A percentile compares a stretch with the other conserved stretches of the same genome.
Evolutionary conservation across 2,797 vertebrate genomes (phyloP).

Genomic region (Hephaestus fuliginosus): DNA sequence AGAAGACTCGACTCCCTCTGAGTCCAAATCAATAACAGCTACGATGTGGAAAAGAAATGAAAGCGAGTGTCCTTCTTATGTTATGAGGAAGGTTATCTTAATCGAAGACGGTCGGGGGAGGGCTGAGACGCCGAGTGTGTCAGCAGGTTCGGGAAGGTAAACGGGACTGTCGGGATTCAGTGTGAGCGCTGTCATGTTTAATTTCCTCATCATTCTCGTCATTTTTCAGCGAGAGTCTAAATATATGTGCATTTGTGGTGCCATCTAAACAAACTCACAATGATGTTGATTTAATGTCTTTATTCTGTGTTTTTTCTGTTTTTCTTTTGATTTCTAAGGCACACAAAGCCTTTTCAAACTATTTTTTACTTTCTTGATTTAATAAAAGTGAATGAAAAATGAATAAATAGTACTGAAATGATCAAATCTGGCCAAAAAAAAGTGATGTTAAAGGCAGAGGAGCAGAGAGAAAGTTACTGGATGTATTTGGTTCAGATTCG

Average conservation of each 20-base stretch:
- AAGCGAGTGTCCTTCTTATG: slow-evolving; percentile 47
- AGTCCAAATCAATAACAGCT: slow-evolving; percentile 54
- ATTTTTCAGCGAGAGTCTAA: no score
- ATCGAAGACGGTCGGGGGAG: slow-evolving; percentile 9
- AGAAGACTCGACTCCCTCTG: slow-evolving; percentile 6
- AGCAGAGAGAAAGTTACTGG: no score
- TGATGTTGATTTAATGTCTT: no score
- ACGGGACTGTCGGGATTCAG: not conserved
- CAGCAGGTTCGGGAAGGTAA: not conserved
- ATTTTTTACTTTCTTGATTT: not conserved
- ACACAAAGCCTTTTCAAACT: not conserved
- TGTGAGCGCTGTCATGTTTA: not conserved
- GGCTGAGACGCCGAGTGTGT: not conserved
- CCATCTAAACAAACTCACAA: not conserved
- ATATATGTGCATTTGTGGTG: no score
- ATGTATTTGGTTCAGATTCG: no score
- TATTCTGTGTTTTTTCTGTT: no score
- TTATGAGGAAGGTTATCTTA: slow-evolving; percentile 62
- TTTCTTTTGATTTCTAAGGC: no score
- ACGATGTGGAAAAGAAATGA: slow-evolving; percentile 47
- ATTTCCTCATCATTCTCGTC: not conserved
- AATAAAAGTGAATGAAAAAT: not conserved
- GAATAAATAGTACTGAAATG: not conserved
- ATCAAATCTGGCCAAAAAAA: no score
- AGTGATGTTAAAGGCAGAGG: no score